A percentile compares a stretch with the other conserved stretches of the same genome.
Evolutionary conservation across 1,140 invertebrate genomes (phyloP).

Genomic region (Bombus polaris): DNA sequence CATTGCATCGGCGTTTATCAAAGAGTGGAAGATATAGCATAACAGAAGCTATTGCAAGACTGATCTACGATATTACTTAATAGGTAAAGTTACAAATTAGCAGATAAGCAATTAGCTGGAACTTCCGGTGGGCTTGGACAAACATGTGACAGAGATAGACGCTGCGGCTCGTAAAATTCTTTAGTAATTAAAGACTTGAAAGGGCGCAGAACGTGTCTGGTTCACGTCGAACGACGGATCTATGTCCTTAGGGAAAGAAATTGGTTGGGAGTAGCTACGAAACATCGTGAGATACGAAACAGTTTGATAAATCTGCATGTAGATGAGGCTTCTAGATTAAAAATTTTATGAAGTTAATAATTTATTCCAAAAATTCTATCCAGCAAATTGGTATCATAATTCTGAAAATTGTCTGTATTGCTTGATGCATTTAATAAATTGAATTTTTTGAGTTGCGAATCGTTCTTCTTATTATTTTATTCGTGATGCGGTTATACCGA

Average conservation of each 20-base stretch:
- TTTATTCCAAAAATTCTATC: constrained; percentile 2
- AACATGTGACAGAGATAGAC: constrained; percentile 70
- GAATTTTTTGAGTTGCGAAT: not conserved
- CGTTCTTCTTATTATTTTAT: not conserved
- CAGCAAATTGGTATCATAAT: not conserved
- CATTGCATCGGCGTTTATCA: too few species aligned
- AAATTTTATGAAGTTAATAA: constrained; percentile 29
- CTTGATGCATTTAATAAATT: not conserved
- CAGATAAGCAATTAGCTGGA: constrained; percentile 75
- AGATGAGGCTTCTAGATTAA: constrained; percentile 49
- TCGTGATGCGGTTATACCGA: not conserved
- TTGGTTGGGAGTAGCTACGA: constrained; percentile 14
- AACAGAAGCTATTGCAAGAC: too few species aligned
- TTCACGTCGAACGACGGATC: constrained; percentile 48
- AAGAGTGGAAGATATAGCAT: too few species aligned
- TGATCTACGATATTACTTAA: constrained; percentile 33
- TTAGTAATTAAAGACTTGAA: constrained; percentile 73
- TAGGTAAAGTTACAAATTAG: constrained; percentile 75
- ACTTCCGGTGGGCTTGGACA: constrained; percentile 75
- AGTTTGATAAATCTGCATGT: constrained; percentile 47
- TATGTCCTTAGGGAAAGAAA: constrained; percentile 29
- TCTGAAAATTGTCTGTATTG: not conserved
- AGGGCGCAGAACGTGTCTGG: constrained; percentile 51
- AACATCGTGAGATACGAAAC: constrained; percentile 49
- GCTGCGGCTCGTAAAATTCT: constrained; percentile 75